Base-by-base conservation (phyloP, 2,113 vertebrate genomes). In the Tonatia bakeri region DNA sequence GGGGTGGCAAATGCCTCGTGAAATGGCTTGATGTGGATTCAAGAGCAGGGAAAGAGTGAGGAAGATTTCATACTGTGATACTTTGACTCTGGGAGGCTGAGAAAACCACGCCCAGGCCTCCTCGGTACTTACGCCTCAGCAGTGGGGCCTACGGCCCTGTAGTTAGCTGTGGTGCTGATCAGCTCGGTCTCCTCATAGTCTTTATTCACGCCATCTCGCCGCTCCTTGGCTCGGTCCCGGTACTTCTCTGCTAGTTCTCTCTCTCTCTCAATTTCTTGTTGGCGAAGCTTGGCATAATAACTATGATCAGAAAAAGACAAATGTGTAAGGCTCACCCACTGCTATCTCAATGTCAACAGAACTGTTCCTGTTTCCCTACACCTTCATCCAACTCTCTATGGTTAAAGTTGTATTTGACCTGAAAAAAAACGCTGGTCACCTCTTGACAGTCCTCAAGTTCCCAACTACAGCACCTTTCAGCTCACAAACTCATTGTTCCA, bases 171-270 rank as follows among this genome's bases (percentile, higher is more conserved):
- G 52, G 99, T 99, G 98, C 99, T 99, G 96, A 99, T 99, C 64
- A 99, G 98, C 84, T 99, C 99, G 0, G 99, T 99, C 97, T 99
- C 99, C 89, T 99, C 99, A 0, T 99, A 99, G 97, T 99, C 99
- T 93, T 99, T 99, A 98, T 99, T 99, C 61, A 99, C 99, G 0
- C 99, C 99, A 50, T 99, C 99, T 80, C 99, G 98, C 52, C 99
- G 97, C 98, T 99, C 99, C 90, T 99, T 98, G 14, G 99, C 99
- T 86, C 99, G 97, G 90, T 99, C 99, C 38, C 99, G 98, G 98
- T 99, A 99, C 95, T 99, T 99, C 98, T 99, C 99, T 0, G 99
- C 99, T 93, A 99, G 97, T 91, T 99, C 99, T 65, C 99, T 97
- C 98, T 99, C 99, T 0, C 99, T 98, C 96, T 99, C 99, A 90